Base-by-base conservation (phyloP, 2,797 vertebrate genomes). In the Syngnathus acus region DNA sequence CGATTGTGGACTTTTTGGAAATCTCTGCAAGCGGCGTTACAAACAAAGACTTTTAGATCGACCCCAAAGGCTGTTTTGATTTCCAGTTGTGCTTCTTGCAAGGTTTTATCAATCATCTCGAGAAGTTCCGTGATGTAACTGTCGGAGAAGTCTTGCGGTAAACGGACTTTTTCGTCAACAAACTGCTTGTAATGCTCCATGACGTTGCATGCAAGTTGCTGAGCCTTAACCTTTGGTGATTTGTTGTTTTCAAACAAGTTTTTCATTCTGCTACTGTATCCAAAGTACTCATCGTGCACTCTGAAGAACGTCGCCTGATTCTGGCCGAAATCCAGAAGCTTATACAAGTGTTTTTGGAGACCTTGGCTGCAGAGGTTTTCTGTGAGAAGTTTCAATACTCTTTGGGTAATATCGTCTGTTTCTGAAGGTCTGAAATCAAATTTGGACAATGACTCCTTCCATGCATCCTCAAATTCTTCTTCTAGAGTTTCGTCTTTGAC, bases 31-130 rank as follows among this genome's bases (percentile, higher is more conserved):
- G 90, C 89, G 64, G 71, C 68, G 8, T 76, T 75, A 68, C 91
- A 90, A 58, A 93, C 74, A 59, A 83, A 73, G 9, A 87, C 71
- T 70, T 92, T 92, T 32, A 93, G 69, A 66, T 92, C 87, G 4
- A 88, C 82, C 70, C 91, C 89, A 84, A 90, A 92, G 43, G 74
- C 68, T 38, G 80, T 73, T 63, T 65, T 84, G 40, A 82, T 82
- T 54, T 80, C 71, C 66, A 91, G 60, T 5, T 74, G 62, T 14
- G 84, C 87, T 65, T 76, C 68, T n/a, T 66, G 75, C 48, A 93
- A 73, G 32, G 67, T 54, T 53, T 74, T 78, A 67, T 92, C 91
- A 55, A 92, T 68, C 39, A 71, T 91, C 53, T 80, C 66, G 19
- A 92, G 73, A 54, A 92, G 21, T 62, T 90, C 84, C 37, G 58